Percentiles rank a stretch among this genome's conserved stretches.
Conservation (phyloP, 2,797 vertebrate genomes). For the Fistularia commersonii region DNA sequence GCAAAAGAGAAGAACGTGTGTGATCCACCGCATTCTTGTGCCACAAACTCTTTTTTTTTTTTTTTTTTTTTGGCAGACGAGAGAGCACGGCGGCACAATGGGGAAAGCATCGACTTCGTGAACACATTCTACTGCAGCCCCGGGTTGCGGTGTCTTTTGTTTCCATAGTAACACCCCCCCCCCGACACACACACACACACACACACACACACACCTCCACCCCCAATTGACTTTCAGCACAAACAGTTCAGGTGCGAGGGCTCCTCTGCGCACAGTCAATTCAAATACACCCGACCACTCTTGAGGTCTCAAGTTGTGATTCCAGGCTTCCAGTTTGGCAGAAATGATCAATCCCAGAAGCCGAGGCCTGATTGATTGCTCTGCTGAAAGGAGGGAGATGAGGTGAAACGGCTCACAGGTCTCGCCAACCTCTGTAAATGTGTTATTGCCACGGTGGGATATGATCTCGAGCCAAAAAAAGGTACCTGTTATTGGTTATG, state of each 20-base stretch:
- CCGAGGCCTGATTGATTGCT: constrained; percentile 46
- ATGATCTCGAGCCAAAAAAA: constrained; percentile 50
- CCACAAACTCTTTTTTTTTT: constrained; percentile 6
- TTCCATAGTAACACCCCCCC: constrained; percentile 65
- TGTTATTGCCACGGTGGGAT: constrained; percentile 40
- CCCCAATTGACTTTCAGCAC: constrained; percentile 47
- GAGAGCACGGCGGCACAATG: constrained; percentile 6
- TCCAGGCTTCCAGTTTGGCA: constrained; percentile 18
- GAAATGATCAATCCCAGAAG: constrained; percentile 39
- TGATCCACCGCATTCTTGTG: too few species aligned
- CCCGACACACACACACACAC: background rate
- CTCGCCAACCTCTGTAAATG: constrained; percentile 46
- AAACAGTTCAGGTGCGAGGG: constrained; percentile 55
- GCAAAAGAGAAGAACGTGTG: too few species aligned
- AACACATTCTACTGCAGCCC: constrained; percentile 43
- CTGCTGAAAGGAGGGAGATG: constrained; percentile 49
- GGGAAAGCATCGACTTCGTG: constrained; percentile 23
- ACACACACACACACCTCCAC: background rate
- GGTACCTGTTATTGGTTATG: constrained; percentile 41
- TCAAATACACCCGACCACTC: constrained; percentile 31
- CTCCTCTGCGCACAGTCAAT: constrained; percentile 43
- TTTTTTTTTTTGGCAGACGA: constrained; percentile 7
- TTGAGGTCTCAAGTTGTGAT: background rate
- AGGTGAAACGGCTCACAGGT: constrained; percentile 47
- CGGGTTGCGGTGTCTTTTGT: constrained; percentile 60